Evolutionary conservation across 2,113 vertebrate species (phyloP).

Genomic region (Camarhynchus parvulus): DNA sequence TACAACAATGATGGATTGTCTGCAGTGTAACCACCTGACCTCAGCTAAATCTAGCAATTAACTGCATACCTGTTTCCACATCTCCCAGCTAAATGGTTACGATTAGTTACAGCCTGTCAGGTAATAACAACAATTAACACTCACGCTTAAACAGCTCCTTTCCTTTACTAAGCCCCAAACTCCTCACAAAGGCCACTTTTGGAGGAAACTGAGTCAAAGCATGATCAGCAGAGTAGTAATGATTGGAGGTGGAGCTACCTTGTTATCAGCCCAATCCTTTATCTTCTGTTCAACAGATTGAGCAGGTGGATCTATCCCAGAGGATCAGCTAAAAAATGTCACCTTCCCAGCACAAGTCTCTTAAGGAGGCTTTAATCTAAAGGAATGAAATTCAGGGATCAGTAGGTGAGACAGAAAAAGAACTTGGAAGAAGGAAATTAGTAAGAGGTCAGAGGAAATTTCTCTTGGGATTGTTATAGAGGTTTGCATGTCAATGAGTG

Average conservation of each 20-base stretch:
- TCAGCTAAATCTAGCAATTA: slow-evolving; percentile 63
- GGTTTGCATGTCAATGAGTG: neutral
- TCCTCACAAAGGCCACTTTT: neutral
- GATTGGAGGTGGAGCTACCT: neutral
- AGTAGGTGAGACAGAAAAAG: neutral
- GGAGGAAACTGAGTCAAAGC: neutral
- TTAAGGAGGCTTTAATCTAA: neutral
- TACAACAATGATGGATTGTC: slow-evolving; percentile 61
- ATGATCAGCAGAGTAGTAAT: neutral
- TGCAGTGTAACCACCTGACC: slow-evolving; percentile 34
- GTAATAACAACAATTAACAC: slow-evolving; percentile 32
- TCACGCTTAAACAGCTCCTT: neutral
- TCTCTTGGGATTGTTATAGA: neutral
- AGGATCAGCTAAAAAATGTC: neutral
- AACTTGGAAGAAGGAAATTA: neutral
- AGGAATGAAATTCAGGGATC: neutral
- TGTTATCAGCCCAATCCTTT: neutral
- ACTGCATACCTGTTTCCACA: slow-evolving; percentile 37
- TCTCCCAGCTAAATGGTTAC: slow-evolving; percentile 40
- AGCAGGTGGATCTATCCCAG: neutral
- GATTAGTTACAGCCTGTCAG: slow-evolving; percentile 11
- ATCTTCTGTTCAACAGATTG: neutral
- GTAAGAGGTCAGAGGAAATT: neutral
- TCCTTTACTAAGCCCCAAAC: neutral
- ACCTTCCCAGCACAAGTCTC: neutral